Evolutionary conservation across 2,888 invertebrate species (phyloP), one percentile per base, ranked within the genome.

Genomic region (Invenusta paracnida): DNA sequence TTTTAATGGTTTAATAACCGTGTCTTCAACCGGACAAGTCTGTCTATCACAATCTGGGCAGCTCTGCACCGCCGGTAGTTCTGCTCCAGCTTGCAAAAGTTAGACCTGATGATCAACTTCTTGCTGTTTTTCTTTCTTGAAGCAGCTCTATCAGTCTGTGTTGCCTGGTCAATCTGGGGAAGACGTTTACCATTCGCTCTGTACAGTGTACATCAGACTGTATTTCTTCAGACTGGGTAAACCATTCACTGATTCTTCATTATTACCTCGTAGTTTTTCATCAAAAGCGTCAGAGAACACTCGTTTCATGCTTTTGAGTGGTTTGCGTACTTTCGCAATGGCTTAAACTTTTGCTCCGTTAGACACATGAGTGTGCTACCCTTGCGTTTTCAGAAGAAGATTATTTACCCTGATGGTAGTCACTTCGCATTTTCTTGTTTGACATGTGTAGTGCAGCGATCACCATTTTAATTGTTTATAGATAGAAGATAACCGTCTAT

Each of bases 151-250:
- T 23, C 82, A 82, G 31, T 82, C 23, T 29, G 31, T 82, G 5
- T 48, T 48, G 48, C 48, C 48, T 48, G 48, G 48, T 48, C 5
- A 48, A 48, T 48, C 48, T 48, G 48, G 48, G 48, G 48, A 48
- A 48, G 48, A 11, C 48, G 48, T 48, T 48, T 48, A 48, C 48
- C 48, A 11, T 17, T 48, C 48, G 48, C 5, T 48, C 48, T 48
- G 48, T 48, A 48, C 48, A 48, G 48, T 48, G 48, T n/a, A n/a
- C n/a, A n/a, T n/a, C n/a, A n/a, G n/a, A 11, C 48, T 73, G 73
- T 73, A 25, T 73, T 73, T 73, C 73, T 73, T 73, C 25, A 73
- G 73, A 73, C 73, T 73, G 73, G 73, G 73, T 73, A 73, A 73
- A 73, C 73, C 73, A 73, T 73, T n/a, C 11, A 73, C 73, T 73